A percentile compares a stretch with the other conserved stretches of the same genome.
These are phyloP conservation scores for Calidris pygmaea DNA, from an alignment of 2,113 vertebrate species.

Conservation along the genomic window DNA sequence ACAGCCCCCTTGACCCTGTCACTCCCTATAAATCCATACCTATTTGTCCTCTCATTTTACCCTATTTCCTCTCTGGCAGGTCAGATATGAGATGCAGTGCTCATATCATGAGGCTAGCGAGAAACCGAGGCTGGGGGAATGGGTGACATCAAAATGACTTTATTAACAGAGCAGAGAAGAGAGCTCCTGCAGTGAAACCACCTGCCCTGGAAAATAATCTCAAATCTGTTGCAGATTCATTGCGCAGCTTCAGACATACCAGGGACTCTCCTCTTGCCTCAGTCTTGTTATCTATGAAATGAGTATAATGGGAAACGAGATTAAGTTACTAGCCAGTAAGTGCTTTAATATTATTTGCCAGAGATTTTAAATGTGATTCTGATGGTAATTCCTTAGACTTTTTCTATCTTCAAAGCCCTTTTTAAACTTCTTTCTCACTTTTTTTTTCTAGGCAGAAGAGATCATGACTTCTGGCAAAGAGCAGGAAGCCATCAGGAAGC, in stretches of 20 bases:
- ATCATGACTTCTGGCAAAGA: slow-evolving; percentile 75
- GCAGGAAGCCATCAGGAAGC: slow-evolving; percentile 72
- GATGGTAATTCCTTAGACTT: neutral
- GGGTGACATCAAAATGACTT: slow-evolving; percentile 33
- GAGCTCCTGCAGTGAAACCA: neutral
- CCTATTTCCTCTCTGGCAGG: slow-evolving; percentile 23
- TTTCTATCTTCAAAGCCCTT: neutral
- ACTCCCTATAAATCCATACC: slow-evolving; percentile 35
- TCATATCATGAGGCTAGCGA: slow-evolving; percentile 12
- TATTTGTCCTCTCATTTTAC: slow-evolving; percentile 41
- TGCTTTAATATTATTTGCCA: neutral
- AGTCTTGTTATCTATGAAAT: neutral
- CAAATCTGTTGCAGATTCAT: neutral
- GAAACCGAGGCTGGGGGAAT: neutral
- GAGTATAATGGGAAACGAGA: neutral
- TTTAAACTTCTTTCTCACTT: neutral
- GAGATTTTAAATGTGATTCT: neutral
- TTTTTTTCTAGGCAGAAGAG: neutral
- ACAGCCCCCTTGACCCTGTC: slow-evolving; percentile 40
- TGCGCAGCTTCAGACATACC: neutral
- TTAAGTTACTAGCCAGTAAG: neutral
- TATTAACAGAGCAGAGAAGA: slow-evolving; percentile 10
- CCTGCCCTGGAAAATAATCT: neutral
- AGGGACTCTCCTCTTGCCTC: neutral
- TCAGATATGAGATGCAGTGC: neutral